These are phyloP conservation scores for Cepphus grylle DNA, from an alignment of 2,113 vertebrate species.

Conservation along the genomic window DNA sequence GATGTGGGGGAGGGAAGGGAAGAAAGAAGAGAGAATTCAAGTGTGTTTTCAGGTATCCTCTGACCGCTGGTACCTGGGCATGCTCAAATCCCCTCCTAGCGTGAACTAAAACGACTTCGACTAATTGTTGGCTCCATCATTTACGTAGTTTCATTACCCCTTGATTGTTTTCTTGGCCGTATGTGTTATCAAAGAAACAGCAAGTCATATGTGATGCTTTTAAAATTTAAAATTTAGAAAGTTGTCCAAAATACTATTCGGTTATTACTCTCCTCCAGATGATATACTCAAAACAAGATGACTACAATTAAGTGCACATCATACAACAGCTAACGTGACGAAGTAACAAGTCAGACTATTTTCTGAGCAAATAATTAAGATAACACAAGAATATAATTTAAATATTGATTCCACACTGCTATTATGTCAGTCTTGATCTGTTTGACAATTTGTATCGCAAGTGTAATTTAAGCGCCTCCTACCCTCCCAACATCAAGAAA, in stretches of 20 bases:
- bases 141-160: neutral
- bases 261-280: neutral
- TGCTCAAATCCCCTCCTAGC: neutral
- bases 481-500: neutral
- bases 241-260: neutral
- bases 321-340: neutral
- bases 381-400: neutral
- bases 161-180: neutral
- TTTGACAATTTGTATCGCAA: neutral
- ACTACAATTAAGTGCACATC: neutral
- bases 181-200: neutral
- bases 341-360: neutral
- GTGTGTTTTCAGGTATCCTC: neutral
- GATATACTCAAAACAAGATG: neutral
- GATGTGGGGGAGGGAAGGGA: neutral
- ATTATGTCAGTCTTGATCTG: neutral
- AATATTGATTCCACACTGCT: neutral
- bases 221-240: neutral
- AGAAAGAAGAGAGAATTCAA: neutral
- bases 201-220: neutral
- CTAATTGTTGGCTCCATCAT: neutral
- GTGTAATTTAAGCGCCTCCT: fast-evolving
- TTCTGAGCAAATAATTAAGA: neutral
- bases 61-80: neutral
- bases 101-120: neutral